Evolutionary conservation across 2,113 vertebrate species (phyloP), one percentile per base, ranked within the genome.

Genomic region (Nothoprocta pentlandii): DNA sequence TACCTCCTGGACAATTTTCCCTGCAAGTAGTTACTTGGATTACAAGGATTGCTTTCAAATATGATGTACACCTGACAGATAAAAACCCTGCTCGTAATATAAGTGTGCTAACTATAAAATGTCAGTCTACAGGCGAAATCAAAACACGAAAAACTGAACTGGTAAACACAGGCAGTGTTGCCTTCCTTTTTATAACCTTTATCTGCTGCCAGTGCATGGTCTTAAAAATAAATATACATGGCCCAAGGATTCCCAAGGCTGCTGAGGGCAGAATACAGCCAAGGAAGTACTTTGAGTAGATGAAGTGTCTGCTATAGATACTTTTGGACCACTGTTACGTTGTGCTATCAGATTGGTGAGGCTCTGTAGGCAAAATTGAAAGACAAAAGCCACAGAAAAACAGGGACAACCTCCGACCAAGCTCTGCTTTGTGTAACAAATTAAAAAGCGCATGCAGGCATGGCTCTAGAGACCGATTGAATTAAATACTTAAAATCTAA

Each of bases 181-280:
- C 54, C 69, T 93, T 94, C 88, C 82, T 54, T 32, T 30, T 64
- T 69, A 9, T 79, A 95, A 94, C 88, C 74, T 92, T 95, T 84
- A 74, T 5, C 7, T 73, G 17, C 4, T 89, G 80, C 70, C 76
- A 94, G 56, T 44, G 30, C 8, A 16, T 16, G 58, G 39, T 73
- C 80, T 84, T 93, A 95, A 92, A 95, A 95, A 93, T 92, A 95
- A 80, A 79, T 25, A 21, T 1, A 26, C 10, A 19, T 42, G 75
- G 41, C 53, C 53, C 26, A 42, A 22, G 26, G 47, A 86, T 68
- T 86, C 51, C 46, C 51, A 19, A 64, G 58, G 47, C 68, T 6
- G 12, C 22, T 62, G 28, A 62, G 15, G 16, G 26, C 16, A 75
- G 44, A 86, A 61, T 19, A 66, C 11, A 73, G 56, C 36, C 2